These are phyloP conservation scores for Nymphicus hollandicus DNA, from an alignment of 2,113 vertebrate species.

Conservation along the genomic window DNA sequence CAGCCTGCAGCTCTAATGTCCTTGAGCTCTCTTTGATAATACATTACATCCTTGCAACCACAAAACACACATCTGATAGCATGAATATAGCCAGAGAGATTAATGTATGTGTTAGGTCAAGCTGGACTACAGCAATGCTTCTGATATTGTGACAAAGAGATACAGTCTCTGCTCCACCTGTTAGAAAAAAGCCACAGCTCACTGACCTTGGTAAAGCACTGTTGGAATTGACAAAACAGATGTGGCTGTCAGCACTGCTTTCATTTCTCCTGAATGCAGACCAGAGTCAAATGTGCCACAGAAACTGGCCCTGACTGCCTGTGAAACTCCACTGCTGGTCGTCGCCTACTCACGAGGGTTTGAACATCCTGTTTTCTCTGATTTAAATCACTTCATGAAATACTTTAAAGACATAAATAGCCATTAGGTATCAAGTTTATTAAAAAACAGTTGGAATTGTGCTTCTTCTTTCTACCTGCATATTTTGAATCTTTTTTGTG, in stretches of 20 bases:
- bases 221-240: neutral
- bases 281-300: neutral
- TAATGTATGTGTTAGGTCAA: neutral
- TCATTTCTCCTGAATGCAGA: neutral
- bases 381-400: neutral
- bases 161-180: neutral
- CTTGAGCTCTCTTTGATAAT: neutral
- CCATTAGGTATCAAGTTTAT: neutral
- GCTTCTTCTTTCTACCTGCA: neutral
- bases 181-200: neutral
- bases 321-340: neutral
- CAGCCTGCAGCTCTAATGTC: neutral
- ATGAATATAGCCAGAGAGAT: neutral
- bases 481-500: neutral
- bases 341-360: rapidly evolving
- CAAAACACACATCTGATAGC: neutral
- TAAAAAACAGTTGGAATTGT: neutral
- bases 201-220: neutral
- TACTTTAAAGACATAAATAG: neutral
- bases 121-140: neutral
- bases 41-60: too few relatives aligned
- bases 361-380: neutral
- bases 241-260: neutral
- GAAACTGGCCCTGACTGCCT: neutral
- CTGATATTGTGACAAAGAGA: neutral